These are phyloP conservation scores for Uloborus plumipes DNA, from an alignment of 2,888 invertebrate species.

Conservation along the genomic window DNA sequence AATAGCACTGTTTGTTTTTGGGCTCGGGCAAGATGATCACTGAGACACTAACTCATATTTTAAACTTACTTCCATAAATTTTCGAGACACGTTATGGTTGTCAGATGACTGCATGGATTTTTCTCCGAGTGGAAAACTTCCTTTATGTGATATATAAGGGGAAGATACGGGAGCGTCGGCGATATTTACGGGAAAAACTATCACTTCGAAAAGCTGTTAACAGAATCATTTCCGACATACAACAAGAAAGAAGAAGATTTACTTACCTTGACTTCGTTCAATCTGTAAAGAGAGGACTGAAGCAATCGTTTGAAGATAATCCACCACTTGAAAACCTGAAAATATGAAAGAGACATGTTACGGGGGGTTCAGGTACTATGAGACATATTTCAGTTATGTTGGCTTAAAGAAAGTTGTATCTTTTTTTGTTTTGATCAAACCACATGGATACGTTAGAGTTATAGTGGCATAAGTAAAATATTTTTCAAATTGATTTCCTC, in stretches of 20 bases:
- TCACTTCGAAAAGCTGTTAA: neutral
- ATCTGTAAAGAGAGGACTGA: neutral
- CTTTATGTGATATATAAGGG: neutral
- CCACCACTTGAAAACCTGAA: slow-evolving; percentile 3
- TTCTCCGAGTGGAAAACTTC: neutral
- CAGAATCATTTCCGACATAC: neutral
- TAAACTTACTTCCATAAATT: slow-evolving; percentile 9
- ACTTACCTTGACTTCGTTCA: slow-evolving; percentile 2
- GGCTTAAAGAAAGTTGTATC: no score
- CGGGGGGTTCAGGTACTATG: no score
- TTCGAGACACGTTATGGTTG: slow-evolving; percentile 13
- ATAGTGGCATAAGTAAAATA: no score
- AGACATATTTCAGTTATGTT: no score
- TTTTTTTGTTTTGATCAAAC: no score
- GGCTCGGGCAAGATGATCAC: slow-evolving; percentile 9
- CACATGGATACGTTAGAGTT: no score
- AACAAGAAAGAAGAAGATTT: neutral
- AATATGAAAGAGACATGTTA: neutral
- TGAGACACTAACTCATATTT: slow-evolving; percentile 15
- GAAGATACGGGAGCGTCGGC: neutral
- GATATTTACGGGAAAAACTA: slow-evolving; percentile 5
- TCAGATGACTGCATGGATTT: neutral
- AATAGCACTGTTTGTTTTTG: slow-evolving; percentile 2
- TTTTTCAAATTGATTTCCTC: no score
- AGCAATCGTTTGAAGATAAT: neutral